Evolutionary conservation across 2,888 invertebrate species (phyloP), one percentile per base, ranked within the genome.

Genomic region (Rhingia campestris): DNA sequence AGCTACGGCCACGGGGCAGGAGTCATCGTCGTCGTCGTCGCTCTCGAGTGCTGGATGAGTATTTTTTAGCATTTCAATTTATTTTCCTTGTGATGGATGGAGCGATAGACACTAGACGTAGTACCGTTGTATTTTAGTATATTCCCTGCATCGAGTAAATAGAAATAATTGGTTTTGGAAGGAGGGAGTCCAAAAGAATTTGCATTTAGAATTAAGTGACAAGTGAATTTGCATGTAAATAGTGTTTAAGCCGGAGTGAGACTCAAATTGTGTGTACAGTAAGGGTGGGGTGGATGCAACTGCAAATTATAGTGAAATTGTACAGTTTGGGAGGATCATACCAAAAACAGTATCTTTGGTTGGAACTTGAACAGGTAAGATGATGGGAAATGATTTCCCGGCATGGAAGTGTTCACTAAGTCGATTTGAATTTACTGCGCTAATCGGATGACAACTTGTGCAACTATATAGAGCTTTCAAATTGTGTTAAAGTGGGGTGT

Each of bases 161-260:
- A 37, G 61, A 37, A 69, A 63, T 58, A 77, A 70, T 63, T 70
- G 47, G 49, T 69, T 63, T 63, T 45, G 37, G 10, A 14, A 43
- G 47, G 54, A 47, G 32, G 47, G 49, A 49, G 39, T 49, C 22
- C 22, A 22, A 37, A 56, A 51, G 37, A 70, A 51, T 51, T 79
- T 79, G 49, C 77, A 70, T 70, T 70, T 79, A 41, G 51, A 64
- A 51, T 59, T 74, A 53, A 59, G 76, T 59, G 76, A 76, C 63
- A 64, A 79, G 63, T 70, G 70, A 64, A 79, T 72, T 79, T 72
- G 77, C 77, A 77, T 79, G 56, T 49, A 56, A 72, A 79, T 58
- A 70, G 70, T 72, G 64, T 58, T 70, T 64, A 56, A 64, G 45
- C 37, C 53, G 32, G 33, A 53, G 54, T 39, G 47, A 56, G 47